These are phyloP conservation scores for Oryzias sinensis DNA, from an alignment of 2,797 vertebrate genomes.

Conservation along the genomic window DNA sequence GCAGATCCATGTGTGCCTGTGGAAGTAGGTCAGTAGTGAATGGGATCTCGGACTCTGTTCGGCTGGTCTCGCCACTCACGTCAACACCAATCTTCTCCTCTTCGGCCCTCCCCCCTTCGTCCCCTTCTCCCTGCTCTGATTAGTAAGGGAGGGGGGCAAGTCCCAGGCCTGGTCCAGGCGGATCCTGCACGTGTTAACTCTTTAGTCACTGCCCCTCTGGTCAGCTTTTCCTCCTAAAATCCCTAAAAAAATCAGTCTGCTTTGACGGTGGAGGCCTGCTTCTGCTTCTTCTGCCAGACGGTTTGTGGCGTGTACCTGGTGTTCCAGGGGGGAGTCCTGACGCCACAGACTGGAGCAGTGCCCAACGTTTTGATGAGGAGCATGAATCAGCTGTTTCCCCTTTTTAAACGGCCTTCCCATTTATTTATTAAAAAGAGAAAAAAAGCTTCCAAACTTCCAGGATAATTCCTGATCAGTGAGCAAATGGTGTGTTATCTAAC, in stretches of 20 bases:
- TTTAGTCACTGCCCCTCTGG: conserved; percentile 24
- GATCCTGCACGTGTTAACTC: conserved; percentile 52
- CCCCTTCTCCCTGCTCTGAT: conserved; percentile 44
- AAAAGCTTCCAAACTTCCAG: conserved; percentile 46
- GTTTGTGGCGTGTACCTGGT: conserved; percentile 35
- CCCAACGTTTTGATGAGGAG: conserved; percentile 13
- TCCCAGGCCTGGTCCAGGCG: conserved; percentile 48
- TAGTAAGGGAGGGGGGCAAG: conserved; percentile 43
- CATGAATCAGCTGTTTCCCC: conserved; percentile 15
- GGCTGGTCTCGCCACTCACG: conserved; percentile 55
- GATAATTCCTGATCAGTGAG: conserved; percentile 51
- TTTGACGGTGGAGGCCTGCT: conserved; percentile 24
- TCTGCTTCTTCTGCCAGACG: conserved; percentile 29
- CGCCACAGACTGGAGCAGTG: conserved; percentile 47
- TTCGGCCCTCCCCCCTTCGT: conserved; percentile 33
- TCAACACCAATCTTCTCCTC: conserved; percentile 54
- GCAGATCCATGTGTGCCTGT: conserved; percentile 25
- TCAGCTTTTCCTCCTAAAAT: neutral
- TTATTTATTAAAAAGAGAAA: neutral
- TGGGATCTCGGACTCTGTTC: conserved; percentile 53
- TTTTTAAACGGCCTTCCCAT: neutral
- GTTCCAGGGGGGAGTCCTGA: conserved; percentile 32
- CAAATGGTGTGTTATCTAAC: conserved; percentile 58
- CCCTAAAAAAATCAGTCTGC: conserved; percentile 1
- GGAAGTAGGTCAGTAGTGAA: conserved; percentile 72